phyloP scores from a whole-genome alignment of 2,113 vertebrate species.

The Clarias magur region DNA sequence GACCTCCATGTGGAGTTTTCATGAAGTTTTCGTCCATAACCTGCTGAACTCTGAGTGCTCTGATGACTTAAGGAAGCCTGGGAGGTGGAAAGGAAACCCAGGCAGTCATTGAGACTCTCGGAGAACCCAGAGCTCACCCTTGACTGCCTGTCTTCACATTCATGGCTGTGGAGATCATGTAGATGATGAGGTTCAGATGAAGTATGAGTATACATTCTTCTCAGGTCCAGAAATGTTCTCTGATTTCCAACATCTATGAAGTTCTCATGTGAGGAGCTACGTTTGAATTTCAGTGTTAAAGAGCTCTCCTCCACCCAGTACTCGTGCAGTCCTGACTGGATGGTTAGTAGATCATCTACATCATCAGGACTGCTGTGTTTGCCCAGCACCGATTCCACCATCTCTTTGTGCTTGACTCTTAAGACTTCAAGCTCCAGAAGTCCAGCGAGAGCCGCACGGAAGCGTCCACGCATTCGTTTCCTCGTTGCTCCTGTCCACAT shows the following conservation, averaged over 20 bases:
- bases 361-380: neutral
- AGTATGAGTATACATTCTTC: neutral
- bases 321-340: neutral
- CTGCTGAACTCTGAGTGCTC: neutral
- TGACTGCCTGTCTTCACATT: conserved; percentile 27
- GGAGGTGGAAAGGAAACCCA: conserved; percentile 37
- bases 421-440: conserved; percentile 59
- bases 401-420: conserved; percentile 49
- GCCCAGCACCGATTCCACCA: conserved; percentile 54
- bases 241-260: neutral
- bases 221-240: neutral
- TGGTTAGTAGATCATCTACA: neutral
- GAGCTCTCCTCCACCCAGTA: conserved; percentile 26
- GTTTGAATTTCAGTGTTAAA: conserved; percentile 37
- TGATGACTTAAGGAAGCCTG: conserved; percentile 29
- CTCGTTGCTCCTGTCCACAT: conserved; percentile 10
- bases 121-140: conserved; percentile 56
- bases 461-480: conserved; percentile 53
- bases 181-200: conserved; percentile 44
- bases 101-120: neutral
- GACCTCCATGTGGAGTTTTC: neutral
- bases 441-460: conserved; percentile 56
- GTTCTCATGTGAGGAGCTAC: conserved; percentile 48
- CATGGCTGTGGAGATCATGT: conserved; percentile 6
- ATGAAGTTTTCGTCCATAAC: neutral